phyloP scores from a whole-genome alignment of 2,888 invertebrate genomes.

The Drosophila colorata region DNA sequence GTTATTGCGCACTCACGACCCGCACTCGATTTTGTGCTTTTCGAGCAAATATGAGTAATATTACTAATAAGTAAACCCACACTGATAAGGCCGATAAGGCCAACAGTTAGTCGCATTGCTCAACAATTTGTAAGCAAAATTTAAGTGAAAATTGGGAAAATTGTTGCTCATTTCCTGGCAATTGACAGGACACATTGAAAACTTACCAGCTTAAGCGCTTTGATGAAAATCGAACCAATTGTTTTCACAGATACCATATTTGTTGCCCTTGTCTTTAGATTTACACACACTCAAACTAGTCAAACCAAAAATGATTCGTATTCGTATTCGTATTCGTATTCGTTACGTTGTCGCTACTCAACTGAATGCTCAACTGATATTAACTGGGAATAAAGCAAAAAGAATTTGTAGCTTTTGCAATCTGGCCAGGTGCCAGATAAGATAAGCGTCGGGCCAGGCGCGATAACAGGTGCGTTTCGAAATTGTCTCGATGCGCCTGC shows the following conservation, averaged over 20 bases:
- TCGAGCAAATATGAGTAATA: constrained; percentile 63
- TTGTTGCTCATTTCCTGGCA: neutral
- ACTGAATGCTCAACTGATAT: constrained; percentile 68
- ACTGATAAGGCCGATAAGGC: constrained; percentile 48
- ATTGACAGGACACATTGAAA: neutral
- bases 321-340: constrained; percentile 43
- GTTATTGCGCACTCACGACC: constrained; percentile 25
- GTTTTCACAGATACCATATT: constrained; percentile 93
- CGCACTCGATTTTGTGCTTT: constrained; percentile 26
- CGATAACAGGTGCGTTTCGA: constrained; percentile 66
- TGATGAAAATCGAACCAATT: constrained; percentile 92
- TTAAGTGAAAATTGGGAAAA: too few relatives aligned
- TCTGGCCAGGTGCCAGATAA: constrained; percentile 52
- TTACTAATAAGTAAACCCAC: constrained; percentile 43
- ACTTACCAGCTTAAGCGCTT: constrained; percentile 92
- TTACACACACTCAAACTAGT: constrained; percentile 7
- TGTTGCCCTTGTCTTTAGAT: constrained; percentile 7
- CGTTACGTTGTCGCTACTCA: constrained; percentile 76
- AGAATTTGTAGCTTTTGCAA: constrained; percentile 78
- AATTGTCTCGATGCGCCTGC: constrained; percentile 50
- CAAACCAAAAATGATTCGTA: constrained; percentile 8
- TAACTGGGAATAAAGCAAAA: constrained; percentile 22
- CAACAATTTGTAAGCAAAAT: constrained; percentile 30
- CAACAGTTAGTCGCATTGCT: constrained; percentile 39
- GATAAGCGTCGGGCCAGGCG: constrained; percentile 28